Evolutionary conservation across 2,113 vertebrate species (phyloP), one percentile per base, ranked within the genome.

Genomic region (Globicephala melas): DNA sequence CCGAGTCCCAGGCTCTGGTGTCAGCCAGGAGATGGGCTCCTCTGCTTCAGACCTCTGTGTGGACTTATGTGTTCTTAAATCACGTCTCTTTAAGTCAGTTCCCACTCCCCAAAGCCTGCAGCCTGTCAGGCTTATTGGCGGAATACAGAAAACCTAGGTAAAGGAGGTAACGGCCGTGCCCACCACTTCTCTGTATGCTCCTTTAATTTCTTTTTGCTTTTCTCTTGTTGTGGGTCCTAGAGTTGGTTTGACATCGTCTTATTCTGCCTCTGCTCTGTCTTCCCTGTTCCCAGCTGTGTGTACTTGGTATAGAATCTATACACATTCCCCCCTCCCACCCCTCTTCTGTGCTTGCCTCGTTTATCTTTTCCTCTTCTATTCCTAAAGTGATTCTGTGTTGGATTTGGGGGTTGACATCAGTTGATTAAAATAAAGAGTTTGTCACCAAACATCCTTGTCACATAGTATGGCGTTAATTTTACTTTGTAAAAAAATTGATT

Each of bases 71-170:
- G 79, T 89, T 94, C 73, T 50, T 93, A 65, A 81, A 85, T 97
- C 70, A 50, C 17, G 21, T 13, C 55, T 82, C 53, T 79, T 68
- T 41, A 50, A 47, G 33, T 31, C 17, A 1, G 14, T 15, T 47
- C 62, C 58, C 25, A 23, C 36, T 65, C 67, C 71, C 83, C 55
- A 53, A 94, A 94, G 96, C 85, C 71, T 2, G 95, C 89, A 91
- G 71, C 88, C 73, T 67, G 20, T 53, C 86, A n/a, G 68, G 77
- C 96, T 96, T 9, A 92, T 86, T 91, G 80, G 58, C 96, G 97
- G 97, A n/a, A 91, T 87, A 92, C 94, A 47, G 81, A 67, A 60
- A 95, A 80, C 95, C 85, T 38, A 0, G 0, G 41, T 65, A 41
- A 82, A 67, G 81, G 18, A 11, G 63, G 74, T 18, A 2, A 2